A percentile compares a stretch with the other conserved stretches of the same genome.
These are phyloP conservation scores for Agrotis clavis DNA, from an alignment of 2,888 invertebrate species.

Conservation along the genomic window DNA sequence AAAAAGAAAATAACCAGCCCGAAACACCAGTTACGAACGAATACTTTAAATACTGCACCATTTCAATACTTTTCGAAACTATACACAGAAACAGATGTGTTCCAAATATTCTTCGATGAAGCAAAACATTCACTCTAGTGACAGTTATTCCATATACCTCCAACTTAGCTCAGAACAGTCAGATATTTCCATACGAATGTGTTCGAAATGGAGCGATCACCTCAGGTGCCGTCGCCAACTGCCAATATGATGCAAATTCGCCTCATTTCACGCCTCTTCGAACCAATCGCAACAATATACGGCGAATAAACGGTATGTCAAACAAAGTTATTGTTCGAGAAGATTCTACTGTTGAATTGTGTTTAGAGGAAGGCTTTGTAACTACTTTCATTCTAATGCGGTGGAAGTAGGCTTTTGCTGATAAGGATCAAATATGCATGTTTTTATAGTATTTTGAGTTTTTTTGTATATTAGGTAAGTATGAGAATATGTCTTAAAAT, in stretches of 20 bases:
- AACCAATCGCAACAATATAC: conserved; percentile 53
- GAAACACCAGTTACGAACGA: not conserved
- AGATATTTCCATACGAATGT: conserved; percentile 65
- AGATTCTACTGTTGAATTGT: conserved; percentile 19
- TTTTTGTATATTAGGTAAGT: too few relatives aligned
- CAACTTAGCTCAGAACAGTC: conserved; percentile 36
- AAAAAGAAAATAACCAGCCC: too few relatives aligned
- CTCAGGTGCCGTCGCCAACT: conserved; percentile 53
- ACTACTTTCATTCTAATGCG: conserved; percentile 30
- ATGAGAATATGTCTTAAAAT: too few relatives aligned
- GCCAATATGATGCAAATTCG: conserved; percentile 72
- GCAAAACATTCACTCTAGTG: not conserved
- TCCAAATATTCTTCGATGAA: conserved; percentile 16
- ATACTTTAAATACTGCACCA: not conserved
- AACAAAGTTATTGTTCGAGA: conserved; percentile 52
- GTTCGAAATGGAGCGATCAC: conserved; percentile 59
- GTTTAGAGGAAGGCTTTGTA: not conserved
- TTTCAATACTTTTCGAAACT: not conserved
- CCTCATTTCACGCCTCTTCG: conserved; percentile 55
- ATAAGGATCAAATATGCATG: too few relatives aligned
- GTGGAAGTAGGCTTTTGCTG: conserved; percentile 8
- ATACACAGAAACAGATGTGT: conserved; percentile 5
- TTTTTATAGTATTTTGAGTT: too few relatives aligned
- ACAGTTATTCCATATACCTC: conserved; percentile 9
- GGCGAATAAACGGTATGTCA: conserved; percentile 58